Evolutionary conservation across 30 jellyfish, hydroid and myxozoan genomes (phyloP).

Genomic region (Haliclystus octoradiatus): DNA sequence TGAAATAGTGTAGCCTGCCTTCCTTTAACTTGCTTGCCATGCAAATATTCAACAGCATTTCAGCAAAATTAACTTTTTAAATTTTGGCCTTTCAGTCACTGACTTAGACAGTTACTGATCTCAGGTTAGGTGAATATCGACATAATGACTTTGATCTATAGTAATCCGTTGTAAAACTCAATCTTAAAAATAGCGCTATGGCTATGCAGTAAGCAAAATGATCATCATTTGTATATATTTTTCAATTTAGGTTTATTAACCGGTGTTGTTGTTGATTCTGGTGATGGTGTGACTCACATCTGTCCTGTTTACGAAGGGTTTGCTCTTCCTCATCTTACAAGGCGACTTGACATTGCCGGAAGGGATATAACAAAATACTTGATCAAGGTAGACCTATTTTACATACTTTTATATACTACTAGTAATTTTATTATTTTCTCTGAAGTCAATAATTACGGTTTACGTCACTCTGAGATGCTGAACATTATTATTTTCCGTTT

Average conservation of each 20-base stretch:
- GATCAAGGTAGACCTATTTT: constrained; percentile 48
- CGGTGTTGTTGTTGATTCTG: constrained; percentile 98
- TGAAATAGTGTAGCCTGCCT: too few relatives aligned
- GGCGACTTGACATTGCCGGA: constrained; percentile 97
- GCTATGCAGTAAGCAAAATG: too few relatives aligned
- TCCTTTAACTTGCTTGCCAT: too few relatives aligned
- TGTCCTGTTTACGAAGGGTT: constrained; percentile 99
- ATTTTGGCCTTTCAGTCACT: too few relatives aligned
- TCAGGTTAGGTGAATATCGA: too few relatives aligned
- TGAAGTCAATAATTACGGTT: background rate
- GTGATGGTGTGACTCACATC: constrained; percentile 99
- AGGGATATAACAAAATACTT: constrained; percentile 90
- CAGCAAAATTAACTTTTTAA: too few relatives aligned
- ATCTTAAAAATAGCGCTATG: too few relatives aligned
- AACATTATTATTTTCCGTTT: constrained; percentile 1
- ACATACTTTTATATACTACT: background rate
- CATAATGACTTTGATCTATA: too few relatives aligned
- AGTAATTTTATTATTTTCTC: background rate
- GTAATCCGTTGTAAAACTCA: too few relatives aligned
- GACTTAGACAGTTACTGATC: too few relatives aligned
- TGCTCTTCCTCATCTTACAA: constrained; percentile 94
- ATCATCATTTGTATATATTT: too few relatives aligned
- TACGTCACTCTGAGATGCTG: background rate
- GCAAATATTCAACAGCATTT: too few relatives aligned
- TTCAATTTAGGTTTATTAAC: constrained; percentile 62